Evolutionary conservation across 1,140 invertebrate species (phyloP), one percentile per base, ranked within the genome.

Genomic region (Dreissena polymorpha): DNA sequence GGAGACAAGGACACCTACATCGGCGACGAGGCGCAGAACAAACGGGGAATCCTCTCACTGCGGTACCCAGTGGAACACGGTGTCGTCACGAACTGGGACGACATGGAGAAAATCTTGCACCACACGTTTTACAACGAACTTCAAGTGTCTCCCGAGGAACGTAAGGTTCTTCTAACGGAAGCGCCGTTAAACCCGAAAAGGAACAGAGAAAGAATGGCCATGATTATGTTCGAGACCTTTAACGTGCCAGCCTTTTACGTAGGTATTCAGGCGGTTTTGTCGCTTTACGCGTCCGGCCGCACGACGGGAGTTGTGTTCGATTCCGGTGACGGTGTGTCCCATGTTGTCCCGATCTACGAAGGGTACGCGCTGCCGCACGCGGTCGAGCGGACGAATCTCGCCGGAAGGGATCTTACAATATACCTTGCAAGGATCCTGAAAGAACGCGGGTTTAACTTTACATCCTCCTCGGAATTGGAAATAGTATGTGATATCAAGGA

Each of bases 281-380:
- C 97, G 23, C 93, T 98, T 88, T 98, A 98, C 92, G 97, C 97
- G 87, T 97, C 97, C 91, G 97, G 97, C 94, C 96, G 97, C 95
- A 98, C 97, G 90, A 98, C 97, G 88, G 97, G 97, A 94, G 97
- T 98, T 90, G 97, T 98, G 12, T 93, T 98, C 80, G 97, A 98
- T 92, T 96, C 96, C 71, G 97, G 97, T 86, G 97, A 98, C 93
- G 97, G 97, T 94, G 97, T 98, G 60, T 97, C 97, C 12, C 97
- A 98, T 94, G 97, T 97, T 60, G 97, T 98, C 57, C 97, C 97
- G 92, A 91, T 92, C 65, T 98, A 98, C 92, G 97, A 98, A 94
- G 97, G 97, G 39, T 97, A 97, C 93, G 96, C 96, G 78, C 94
- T 97, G 87, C 96, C 96, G 63, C 96, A 97, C 92, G 96, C 96